Evolutionary conservation across 2,113 vertebrate species (phyloP).

Genomic region (Onychostoma macrolepis): DNA sequence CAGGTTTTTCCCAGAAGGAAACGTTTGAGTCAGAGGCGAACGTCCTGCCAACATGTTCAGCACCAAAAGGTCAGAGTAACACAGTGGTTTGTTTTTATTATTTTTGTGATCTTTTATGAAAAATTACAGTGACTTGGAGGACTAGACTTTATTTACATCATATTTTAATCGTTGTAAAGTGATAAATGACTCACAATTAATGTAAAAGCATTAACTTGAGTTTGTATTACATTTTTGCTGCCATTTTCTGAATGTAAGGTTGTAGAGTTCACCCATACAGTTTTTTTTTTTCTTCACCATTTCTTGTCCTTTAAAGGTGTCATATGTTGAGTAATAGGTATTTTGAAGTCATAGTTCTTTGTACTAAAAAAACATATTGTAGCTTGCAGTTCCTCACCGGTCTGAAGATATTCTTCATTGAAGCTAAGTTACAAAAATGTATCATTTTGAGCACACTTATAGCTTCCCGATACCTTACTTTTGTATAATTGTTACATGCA

Average conservation of each 20-base stretch:
- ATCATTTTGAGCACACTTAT: too few species aligned
- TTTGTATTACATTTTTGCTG: not conserved
- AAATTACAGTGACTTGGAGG: conserved; percentile 1
- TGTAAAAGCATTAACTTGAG: not conserved
- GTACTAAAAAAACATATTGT: not conserved
- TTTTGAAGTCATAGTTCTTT: not conserved
- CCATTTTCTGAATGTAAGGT: not conserved
- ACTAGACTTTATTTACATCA: not conserved
- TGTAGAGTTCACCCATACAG: not conserved
- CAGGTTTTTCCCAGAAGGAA: conserved; percentile 67
- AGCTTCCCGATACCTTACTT: too few species aligned
- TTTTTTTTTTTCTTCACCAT: not conserved
- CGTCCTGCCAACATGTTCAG: conserved; percentile 82
- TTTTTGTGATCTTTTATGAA: conserved; percentile 46
- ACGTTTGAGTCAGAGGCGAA: conserved; percentile 58
- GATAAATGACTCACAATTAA: not conserved
- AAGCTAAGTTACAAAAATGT: not conserved
- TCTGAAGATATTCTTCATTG: not conserved
- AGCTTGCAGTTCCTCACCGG: not conserved
- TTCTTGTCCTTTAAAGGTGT: not conserved
- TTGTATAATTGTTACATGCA: too few species aligned
- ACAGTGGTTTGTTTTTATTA: conserved; percentile 61
- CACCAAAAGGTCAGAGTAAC: conserved; percentile 87
- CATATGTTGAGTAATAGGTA: too few species aligned
- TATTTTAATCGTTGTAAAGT: not conserved